Conservation (phyloP, 2,888 invertebrate genomes). For the Cheilosia soror region DNA sequence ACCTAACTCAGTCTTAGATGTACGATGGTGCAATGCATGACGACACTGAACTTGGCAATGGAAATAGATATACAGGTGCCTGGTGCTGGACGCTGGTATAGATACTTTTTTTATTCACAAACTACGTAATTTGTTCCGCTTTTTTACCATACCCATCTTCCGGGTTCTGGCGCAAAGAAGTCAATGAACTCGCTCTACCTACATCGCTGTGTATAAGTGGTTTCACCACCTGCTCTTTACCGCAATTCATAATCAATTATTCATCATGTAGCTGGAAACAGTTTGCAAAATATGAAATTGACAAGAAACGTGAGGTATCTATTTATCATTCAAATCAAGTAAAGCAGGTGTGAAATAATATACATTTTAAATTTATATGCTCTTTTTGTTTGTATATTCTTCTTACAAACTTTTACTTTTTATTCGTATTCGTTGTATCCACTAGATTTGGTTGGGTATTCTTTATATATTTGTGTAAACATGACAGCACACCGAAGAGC, state of each 20-base stretch:
- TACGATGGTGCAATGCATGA: slow-evolving; percentile 8
- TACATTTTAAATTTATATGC: not conserved
- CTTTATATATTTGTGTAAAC: slow-evolving; percentile 39
- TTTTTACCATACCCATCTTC: slow-evolving; percentile 7
- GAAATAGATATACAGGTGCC: slow-evolving; percentile 16
- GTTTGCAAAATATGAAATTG: slow-evolving; percentile 39
- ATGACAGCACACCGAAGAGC: slow-evolving; percentile 3
- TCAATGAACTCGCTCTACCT: slow-evolving; percentile 35
- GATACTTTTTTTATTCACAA: not conserved
- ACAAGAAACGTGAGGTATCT: slow-evolving; percentile 45
- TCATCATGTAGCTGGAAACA: slow-evolving; percentile 47
- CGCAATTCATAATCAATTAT: slow-evolving; percentile 52
- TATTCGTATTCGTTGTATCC: slow-evolving; percentile 33
- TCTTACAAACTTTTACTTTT: slow-evolving; percentile 58
- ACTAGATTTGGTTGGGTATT: slow-evolving; percentile 3
- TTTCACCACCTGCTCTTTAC: slow-evolving; percentile 13
- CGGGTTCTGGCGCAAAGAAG: slow-evolving; percentile 24
- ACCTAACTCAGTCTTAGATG: not conserved
- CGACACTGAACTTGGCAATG: slow-evolving; percentile 57
- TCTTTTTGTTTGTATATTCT: not conserved
- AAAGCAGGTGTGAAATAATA: slow-evolving; percentile 42
- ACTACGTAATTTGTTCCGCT: slow-evolving; percentile 1
- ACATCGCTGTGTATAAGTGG: not conserved
- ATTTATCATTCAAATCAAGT: slow-evolving; percentile 53
- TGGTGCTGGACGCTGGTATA: slow-evolving; percentile 9